Evolutionary conservation across 1,140 invertebrate genomes (phyloP).

Genomic region (Paraescarpia echinospica): DNA sequence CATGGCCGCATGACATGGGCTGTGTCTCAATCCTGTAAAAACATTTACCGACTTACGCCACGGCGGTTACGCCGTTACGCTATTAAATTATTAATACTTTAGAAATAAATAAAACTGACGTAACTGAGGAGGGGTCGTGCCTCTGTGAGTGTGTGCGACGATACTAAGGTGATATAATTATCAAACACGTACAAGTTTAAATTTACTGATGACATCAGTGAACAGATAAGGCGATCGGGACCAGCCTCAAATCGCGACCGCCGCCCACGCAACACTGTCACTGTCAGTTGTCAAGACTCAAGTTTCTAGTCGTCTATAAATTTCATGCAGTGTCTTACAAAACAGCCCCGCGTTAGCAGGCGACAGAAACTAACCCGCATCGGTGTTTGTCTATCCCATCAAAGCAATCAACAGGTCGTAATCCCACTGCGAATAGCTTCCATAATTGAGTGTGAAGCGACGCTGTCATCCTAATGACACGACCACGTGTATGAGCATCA

Average conservation of each 20-base stretch:
- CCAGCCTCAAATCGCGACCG: neutral
- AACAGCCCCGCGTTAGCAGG: neutral
- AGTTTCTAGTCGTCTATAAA: neutral
- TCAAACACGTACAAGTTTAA: neutral
- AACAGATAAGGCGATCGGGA: neutral
- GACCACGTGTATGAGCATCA: neutral
- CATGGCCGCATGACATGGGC: too few species aligned
- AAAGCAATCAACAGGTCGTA: neutral
- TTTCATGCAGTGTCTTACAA: neutral
- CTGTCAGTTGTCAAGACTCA: neutral
- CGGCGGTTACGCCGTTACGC: too few species aligned
- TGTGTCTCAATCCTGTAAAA: too few species aligned
- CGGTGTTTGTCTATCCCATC: neutral
- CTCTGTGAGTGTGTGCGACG: too few species aligned
- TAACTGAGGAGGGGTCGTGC: too few species aligned
- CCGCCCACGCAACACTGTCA: neutral
- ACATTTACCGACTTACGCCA: too few species aligned
- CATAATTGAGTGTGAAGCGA: neutral
- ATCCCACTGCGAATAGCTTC: neutral
- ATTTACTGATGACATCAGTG: neutral
- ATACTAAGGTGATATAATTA: too few species aligned
- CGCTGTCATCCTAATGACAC: neutral
- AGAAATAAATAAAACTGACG: too few species aligned
- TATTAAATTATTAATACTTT: too few species aligned
- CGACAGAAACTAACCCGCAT: neutral